Percentiles rank a stretch among this genome's conserved stretches.
Conservation (phyloP, 2,113 vertebrate genomes). For the Pachypanchax playfairii region DNA sequence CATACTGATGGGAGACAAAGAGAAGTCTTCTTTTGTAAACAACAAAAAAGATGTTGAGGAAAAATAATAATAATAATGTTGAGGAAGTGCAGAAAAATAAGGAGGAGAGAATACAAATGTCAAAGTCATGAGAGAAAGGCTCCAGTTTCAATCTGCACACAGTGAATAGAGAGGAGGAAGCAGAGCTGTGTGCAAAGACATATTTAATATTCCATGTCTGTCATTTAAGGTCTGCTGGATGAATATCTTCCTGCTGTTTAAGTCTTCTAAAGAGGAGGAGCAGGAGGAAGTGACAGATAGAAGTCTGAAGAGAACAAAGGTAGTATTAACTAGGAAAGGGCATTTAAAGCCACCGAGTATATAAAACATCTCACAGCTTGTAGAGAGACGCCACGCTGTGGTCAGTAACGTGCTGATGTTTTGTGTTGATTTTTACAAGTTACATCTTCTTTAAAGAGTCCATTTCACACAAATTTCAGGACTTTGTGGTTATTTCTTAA, state of each 20-base stretch:
- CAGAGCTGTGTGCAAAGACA: constrained; percentile 4
- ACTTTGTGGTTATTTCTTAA: no score
- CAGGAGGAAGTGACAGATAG: background rate
- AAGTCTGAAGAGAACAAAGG: constrained; percentile 15
- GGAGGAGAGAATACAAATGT: constrained; percentile 12
- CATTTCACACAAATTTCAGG: no score
- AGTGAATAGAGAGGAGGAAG: constrained; percentile 9
- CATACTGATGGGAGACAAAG: background rate
- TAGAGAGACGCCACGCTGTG: no score
- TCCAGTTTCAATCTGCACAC: constrained; percentile 28
- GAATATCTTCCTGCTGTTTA: constrained; percentile 30
- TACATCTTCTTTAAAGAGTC: no score
- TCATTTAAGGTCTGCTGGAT: constrained; percentile 29
- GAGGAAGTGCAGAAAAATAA: constrained; percentile 1
- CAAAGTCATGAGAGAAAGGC: constrained; percentile 13
- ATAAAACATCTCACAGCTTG: background rate
- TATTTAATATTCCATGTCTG: constrained; percentile 35
- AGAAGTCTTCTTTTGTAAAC: constrained; percentile 31
- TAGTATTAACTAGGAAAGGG: constrained; percentile 27
- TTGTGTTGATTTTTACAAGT: no score
- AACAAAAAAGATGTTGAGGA: constrained; percentile 14
- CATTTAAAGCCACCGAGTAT: constrained; percentile 29
- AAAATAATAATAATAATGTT: no score
- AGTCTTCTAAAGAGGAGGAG: constrained; percentile 17
- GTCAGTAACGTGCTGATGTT: no score